Conservation (phyloP, 2,888 invertebrate genomes). For the Himalopsyche anomala region DNA sequence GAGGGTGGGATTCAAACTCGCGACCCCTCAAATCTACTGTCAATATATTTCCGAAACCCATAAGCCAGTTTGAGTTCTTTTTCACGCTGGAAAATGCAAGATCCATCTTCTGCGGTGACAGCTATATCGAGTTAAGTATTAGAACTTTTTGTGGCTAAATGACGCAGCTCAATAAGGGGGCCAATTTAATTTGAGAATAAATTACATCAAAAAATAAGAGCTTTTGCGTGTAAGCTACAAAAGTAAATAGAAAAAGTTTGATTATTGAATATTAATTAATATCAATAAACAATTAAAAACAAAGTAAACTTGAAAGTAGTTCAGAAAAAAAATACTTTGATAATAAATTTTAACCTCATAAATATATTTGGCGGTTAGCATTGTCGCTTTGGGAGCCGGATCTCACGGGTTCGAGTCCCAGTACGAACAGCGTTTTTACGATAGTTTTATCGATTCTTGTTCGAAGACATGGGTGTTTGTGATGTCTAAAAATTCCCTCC, state of each 20-base stretch:
- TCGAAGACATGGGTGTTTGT: no score
- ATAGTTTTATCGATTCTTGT: no score
- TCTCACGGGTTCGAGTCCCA: no score
- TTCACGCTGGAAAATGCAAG: conserved; percentile 61
- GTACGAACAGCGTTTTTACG: no score
- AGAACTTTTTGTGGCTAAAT: conserved; percentile 63
- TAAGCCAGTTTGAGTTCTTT: conserved; percentile 65
- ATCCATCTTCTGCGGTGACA: conserved; percentile 65
- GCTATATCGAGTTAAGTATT: conserved; percentile 65
- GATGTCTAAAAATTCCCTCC: no score
- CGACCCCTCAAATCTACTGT: conserved; percentile 66
- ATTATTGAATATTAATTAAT: background rate
- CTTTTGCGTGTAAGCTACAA: conserved; percentile 9
- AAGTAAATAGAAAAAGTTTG: background rate
- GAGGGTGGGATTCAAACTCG: conserved; percentile 58
- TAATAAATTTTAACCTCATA: no score
- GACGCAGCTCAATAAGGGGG: conserved; percentile 59
- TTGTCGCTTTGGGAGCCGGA: no score
- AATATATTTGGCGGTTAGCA: no score
- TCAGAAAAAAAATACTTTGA: no score
- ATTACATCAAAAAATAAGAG: conserved; percentile 33
- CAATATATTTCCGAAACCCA: conserved; percentile 66
- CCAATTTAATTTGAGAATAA: conserved; percentile 53
- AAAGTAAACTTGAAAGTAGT: no score
- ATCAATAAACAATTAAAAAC: background rate